A percentile compares a stretch with the other conserved stretches of the same genome.
Evolutionary conservation across 2,888 invertebrate species (phyloP).

Genomic region (Bellardia bayeri): DNA sequence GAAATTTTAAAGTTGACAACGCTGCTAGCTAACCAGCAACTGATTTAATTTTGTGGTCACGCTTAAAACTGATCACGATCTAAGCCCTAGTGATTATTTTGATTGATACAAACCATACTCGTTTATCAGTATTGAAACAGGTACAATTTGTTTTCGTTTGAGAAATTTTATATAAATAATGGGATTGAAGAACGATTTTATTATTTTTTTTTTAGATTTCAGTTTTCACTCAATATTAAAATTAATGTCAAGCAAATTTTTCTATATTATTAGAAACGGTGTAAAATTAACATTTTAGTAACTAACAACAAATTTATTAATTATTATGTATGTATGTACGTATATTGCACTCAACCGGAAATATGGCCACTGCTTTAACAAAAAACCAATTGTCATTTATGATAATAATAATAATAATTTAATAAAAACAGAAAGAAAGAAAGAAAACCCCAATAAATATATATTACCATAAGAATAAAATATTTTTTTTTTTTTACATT

Average conservation of each 20-base stretch:
- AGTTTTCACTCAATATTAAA: neutral
- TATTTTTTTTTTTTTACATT: neutral
- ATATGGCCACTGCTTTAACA: constrained; percentile 58
- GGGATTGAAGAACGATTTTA: too few species aligned
- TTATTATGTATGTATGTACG: too few species aligned
- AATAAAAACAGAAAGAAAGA: neutral
- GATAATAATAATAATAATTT: constrained; percentile 29
- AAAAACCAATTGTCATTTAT: constrained; percentile 45
- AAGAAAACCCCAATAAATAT: neutral
- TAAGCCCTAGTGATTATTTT: too few species aligned
- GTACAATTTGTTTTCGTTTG: too few species aligned
- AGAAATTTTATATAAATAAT: too few species aligned
- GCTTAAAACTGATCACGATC: too few species aligned
- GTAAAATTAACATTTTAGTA: neutral
- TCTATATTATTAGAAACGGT: constrained; percentile 32
- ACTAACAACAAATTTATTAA: constrained; percentile 24
- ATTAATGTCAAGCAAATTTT: neutral
- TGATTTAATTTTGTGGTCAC: too few species aligned
- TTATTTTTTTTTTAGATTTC: too few species aligned
- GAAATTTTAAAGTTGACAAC: too few species aligned
- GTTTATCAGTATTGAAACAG: too few species aligned
- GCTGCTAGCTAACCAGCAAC: too few species aligned
- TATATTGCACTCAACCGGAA: constrained; percentile 50
- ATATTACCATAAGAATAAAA: constrained; percentile 8
- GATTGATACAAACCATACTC: too few species aligned